Evolutionary conservation across 2,113 vertebrate genomes (phyloP), one percentile per base, ranked within the genome.

Genomic region (Progne subis): DNA sequence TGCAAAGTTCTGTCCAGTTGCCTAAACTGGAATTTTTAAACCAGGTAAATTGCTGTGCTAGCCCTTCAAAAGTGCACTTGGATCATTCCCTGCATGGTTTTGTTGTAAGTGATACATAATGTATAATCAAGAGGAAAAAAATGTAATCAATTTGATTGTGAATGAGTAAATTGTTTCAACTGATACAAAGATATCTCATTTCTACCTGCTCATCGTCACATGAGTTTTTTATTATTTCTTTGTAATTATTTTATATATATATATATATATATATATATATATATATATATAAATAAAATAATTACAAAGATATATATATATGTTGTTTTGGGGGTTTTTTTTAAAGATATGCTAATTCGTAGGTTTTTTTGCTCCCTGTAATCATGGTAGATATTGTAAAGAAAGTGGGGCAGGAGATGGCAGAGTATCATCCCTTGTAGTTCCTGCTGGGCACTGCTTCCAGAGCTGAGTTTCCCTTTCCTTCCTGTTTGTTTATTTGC

Each of bases 1-100:
- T 86, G 70, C 65, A 86, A 88, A 96, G 92, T 59, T 82, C 71
- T 67, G 47, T 32, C 65, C 47, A 82, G 75, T 87, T 89, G 82
- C 78, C 72, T 90, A 91, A 95, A 95, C 92, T 90, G 78, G 91
- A 94, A 92, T 90, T 95, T 89, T 81, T 91, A 83, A 52, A 90
- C 61, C 95, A 82, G 34, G 92, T 83, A 91, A 95, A 96, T 92
- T 65, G 71, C 67, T 92, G 47, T 50, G 86, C 90, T 93, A 95
- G 95, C 91, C 94, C 97, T 97, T 97, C 77, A 56, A 37, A 98
- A 94, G 80, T 81, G 68, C 63, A 64, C 37, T 93, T 95, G 88
- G 96, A 96, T 97, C 96, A 86, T 90, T 91, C 88, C 95, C 89
- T 67, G 76, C 75, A 26, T 56, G 90, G 49, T 86, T 97, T 89